Evolutionary conservation across 1,140 invertebrate species (phyloP).

Genomic region (Pogonognathellus flavescens): DNA sequence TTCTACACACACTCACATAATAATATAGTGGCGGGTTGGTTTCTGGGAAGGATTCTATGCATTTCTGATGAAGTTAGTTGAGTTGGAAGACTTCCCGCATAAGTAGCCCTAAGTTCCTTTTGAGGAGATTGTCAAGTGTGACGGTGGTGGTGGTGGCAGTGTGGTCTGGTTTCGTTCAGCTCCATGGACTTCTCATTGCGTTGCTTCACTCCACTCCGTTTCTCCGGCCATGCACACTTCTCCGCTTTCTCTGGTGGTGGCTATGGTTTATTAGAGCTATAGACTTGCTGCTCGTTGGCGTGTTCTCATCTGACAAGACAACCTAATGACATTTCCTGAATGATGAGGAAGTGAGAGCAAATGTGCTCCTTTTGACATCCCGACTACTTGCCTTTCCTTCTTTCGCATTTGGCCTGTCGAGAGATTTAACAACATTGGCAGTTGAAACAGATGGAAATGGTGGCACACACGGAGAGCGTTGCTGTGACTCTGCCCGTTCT

Average conservation of each 20-base stretch:
- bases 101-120: slow-evolving; percentile 26
- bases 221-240: too few species aligned
- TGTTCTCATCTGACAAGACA: slow-evolving; percentile 18
- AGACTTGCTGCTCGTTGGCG: neutral
- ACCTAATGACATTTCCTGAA: slow-evolving; percentile 37
- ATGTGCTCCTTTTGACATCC: slow-evolving; percentile 22
- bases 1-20: too few species aligned
- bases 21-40: neutral
- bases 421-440: slow-evolving; percentile 35
- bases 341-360: slow-evolving; percentile 30
- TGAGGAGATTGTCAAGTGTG: slow-evolving; percentile 32
- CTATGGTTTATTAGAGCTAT: neutral
- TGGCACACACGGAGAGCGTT: too few species aligned
- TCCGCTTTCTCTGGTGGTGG: too few species aligned
- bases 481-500: neutral
- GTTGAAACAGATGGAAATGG: slow-evolving; percentile 36
- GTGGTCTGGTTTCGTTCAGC: neutral
- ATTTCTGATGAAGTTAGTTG: slow-evolving; percentile 13
- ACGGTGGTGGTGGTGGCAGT: neutral
- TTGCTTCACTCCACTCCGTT: too few species aligned
- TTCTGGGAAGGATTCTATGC: slow-evolving; percentile 27
- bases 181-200: neutral
- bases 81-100: slow-evolving; percentile 18
- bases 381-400: slow-evolving; percentile 12
- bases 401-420: neutral